These are phyloP conservation scores for Pocota personata DNA, from an alignment of 2,888 invertebrate species.

Conservation along the genomic window DNA sequence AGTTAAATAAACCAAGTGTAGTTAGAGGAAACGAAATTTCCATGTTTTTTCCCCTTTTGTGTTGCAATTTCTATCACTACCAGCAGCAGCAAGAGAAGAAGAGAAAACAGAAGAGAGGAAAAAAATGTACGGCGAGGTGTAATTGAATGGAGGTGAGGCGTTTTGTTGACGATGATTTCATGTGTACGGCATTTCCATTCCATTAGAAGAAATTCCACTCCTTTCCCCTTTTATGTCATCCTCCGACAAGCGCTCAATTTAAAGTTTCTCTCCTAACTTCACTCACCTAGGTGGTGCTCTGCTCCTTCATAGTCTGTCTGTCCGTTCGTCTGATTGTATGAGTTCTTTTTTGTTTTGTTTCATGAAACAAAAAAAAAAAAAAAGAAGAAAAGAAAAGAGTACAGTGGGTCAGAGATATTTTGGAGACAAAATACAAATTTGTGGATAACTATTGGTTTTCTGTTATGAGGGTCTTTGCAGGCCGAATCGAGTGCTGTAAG, in stretches of 20 bases:
- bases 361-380: neutral
- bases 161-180: constrained; percentile 64
- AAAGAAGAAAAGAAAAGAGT: neutral
- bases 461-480: too few relatives aligned
- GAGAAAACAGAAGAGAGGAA: constrained; percentile 22
- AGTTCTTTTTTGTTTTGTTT: constrained; percentile 9
- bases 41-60: constrained; percentile 36
- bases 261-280: constrained; percentile 6
- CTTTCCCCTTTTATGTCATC: constrained; percentile 31
- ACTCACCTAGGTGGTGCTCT: neutral
- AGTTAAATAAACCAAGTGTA: constrained; percentile 21
- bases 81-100: constrained; percentile 7
- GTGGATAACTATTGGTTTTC: too few relatives aligned
- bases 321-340: neutral
- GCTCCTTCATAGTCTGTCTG: neutral
- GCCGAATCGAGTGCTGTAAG: too few relatives aligned
- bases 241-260: constrained; percentile 4
- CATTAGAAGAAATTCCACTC: constrained; percentile 64
- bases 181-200: constrained; percentile 68
- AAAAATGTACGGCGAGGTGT: constrained; percentile 32
- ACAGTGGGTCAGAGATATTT: neutral
- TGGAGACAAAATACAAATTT: too few relatives aligned
- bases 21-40: constrained; percentile 44
- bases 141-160: constrained; percentile 62
- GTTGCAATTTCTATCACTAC: constrained; percentile 57